phyloP scores from a whole-genome alignment of 2,797 vertebrate species.

The Danio albolineatus region DNA sequence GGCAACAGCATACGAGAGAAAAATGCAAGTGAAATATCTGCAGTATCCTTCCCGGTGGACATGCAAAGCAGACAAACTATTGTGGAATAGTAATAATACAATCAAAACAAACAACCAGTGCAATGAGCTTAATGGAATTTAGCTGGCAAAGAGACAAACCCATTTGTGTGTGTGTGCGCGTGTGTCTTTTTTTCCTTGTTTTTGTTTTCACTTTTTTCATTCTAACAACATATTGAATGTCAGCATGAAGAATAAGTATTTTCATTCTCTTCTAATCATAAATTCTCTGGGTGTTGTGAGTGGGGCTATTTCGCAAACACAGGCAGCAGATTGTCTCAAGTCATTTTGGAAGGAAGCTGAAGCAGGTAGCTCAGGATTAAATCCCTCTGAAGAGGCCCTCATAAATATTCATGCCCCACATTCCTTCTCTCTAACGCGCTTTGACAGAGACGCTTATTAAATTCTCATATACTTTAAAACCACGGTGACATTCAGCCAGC shows the following conservation, averaged over 20 bases:
- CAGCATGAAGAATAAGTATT: constrained; percentile 44
- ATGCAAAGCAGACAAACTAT: constrained; percentile 21
- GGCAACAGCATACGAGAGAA: neutral
- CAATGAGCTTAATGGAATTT: constrained; percentile 19
- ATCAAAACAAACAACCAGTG: constrained; percentile 18
- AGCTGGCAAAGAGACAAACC: constrained; percentile 37
- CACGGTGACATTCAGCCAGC: constrained; percentile 75
- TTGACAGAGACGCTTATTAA: constrained; percentile 79
- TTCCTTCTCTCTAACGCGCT: constrained; percentile 69
- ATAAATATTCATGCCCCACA: constrained; percentile 78
- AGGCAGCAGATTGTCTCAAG: constrained; percentile 59
- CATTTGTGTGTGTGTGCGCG: neutral
- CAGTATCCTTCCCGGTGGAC: neutral
- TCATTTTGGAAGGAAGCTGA: constrained; percentile 66
- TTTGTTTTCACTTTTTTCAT: neutral
- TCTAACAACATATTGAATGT: constrained; percentile 33
- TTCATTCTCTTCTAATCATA: constrained; percentile 47
- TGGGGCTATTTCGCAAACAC: constrained; percentile 51
- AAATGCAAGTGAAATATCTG: neutral
- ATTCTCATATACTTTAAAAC: constrained; percentile 74
- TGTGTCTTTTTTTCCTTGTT: neutral
- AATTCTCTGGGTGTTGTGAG: constrained; percentile 41
- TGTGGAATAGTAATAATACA: constrained; percentile 34
- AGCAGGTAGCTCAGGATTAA: constrained; percentile 74
- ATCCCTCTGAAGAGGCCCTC: constrained; percentile 72